Percentiles rank a stretch among this genome's conserved stretches.
These are phyloP conservation scores for Parnassius apollo DNA, from an alignment of 2,888 invertebrate genomes.

Conservation along the genomic window DNA sequence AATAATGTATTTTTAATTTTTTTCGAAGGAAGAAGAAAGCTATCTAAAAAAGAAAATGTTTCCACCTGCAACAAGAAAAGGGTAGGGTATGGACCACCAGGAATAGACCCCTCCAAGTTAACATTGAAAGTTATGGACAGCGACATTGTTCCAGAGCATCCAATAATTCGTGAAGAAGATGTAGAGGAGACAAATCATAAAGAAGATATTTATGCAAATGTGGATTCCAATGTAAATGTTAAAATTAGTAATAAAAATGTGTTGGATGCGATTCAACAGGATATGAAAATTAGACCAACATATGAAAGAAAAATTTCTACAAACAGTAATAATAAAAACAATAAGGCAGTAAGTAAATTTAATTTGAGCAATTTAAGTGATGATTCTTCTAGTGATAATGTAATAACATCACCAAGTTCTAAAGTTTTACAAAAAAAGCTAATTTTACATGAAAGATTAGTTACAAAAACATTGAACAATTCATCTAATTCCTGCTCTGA, in stretches of 20 bases:
- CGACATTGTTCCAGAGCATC: constrained; percentile 6
- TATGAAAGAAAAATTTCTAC: neutral
- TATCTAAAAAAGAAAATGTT: neutral
- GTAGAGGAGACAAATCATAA: neutral
- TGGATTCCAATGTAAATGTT: constrained; percentile 42
- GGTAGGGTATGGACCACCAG: constrained; percentile 48
- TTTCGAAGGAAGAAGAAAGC: constrained; percentile 11
- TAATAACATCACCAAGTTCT: constrained; percentile 22
- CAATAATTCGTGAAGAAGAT: neutral
- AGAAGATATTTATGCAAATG: constrained; percentile 33
- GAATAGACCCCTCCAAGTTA: constrained; percentile 21
- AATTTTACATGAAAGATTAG: constrained; percentile 27
- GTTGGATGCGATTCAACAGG: neutral
- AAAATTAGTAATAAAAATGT: constrained; percentile 32
- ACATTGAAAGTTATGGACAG: constrained; percentile 7
- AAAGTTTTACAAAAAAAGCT: constrained; percentile 39
- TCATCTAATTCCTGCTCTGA: constrained; percentile 35
- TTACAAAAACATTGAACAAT: constrained; percentile 29
- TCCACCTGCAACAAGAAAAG: constrained; percentile 25
- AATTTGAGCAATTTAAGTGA: constrained; percentile 8
- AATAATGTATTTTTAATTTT: neutral
- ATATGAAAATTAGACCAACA: constrained; percentile 1
- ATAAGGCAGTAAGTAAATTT: constrained; percentile 1
- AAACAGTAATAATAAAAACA: too few species aligned
- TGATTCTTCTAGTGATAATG: constrained; percentile 9